Base-by-base conservation (phyloP, 1,140 invertebrate species). In the Mesaphorura yosii region DNA sequence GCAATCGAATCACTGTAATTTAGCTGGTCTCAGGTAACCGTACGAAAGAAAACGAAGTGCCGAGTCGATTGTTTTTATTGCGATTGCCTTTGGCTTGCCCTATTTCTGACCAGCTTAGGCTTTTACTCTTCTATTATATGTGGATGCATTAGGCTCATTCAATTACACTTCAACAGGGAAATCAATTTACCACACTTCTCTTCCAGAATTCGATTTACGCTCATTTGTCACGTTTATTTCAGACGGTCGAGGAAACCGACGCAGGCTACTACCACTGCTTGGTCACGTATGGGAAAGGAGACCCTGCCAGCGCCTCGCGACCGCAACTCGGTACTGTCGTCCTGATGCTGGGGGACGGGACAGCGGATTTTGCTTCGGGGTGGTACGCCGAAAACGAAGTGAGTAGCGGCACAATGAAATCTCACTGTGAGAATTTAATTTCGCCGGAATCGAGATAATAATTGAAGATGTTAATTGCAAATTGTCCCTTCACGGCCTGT, bases 381-480 rank as follows among this genome's bases (percentile, higher is more conserved):
- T 55, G 53, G 53, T 28, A 55, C 31, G 53, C 42, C 19, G 38
- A 55, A 31, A 49, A 55, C 39, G 50, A 55, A 42, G 53, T 39
- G 44, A 41, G 19, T 19, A n/a, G 23, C 10, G 19, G 22, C 37
- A 20, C n/a, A 6, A 38, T n/a, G 12, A 37, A 37, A 37, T 49
- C 20, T 49, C 48, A 2, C 17, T 17, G 20, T 29, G 17, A 42
- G 34, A n/a, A 12, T n/a, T n/a, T 37, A n/a, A 12, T n/a, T 14
- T n/a, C 12, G 34, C 34, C 34, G 12, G 12, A n/a, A 12, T 42
- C 15, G 41, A 28, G 3, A 17, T 12, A 27, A 48, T 48, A n/a
- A n/a, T 44, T 27, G 28, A 23, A 23, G 42, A 26, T 44, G 22
- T 44, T 26, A 44, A 44, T 26, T 27, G 28, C 25, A 44, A n/a